Evolutionary conservation across 2,797 vertebrate genomes (phyloP).

Genomic region (Ambastaia sidthimunki): DNA sequence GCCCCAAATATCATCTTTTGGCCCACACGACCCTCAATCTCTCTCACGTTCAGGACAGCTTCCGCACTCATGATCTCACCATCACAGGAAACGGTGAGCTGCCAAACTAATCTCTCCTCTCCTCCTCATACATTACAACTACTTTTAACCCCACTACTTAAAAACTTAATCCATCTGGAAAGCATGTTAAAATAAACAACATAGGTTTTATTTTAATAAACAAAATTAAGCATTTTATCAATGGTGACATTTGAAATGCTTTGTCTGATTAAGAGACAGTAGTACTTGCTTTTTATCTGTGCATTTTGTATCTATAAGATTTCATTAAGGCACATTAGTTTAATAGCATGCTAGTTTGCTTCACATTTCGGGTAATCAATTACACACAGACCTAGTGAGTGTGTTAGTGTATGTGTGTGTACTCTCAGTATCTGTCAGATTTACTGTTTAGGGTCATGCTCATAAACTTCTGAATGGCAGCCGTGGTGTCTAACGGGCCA

Average conservation of each 20-base stretch:
- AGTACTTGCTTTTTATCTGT: background rate
- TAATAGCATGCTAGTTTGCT: slow-evolving; percentile 45
- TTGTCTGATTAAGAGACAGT: slow-evolving; percentile 3
- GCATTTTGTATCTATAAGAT: background rate
- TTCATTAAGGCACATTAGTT: too few relatives aligned
- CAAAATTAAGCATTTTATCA: background rate
- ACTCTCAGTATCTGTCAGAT: slow-evolving; percentile 24
- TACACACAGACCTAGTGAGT: slow-evolving; percentile 31
- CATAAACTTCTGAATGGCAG: slow-evolving; percentile 27
- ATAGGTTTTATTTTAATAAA: too few relatives aligned
- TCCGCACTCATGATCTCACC: slow-evolving; percentile 91
- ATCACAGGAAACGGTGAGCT: slow-evolving; percentile 86
- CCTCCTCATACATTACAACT: slow-evolving; percentile 5
- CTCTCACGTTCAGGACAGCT: slow-evolving; percentile 87
- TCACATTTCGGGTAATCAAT: slow-evolving; percentile 53
- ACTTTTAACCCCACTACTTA: slow-evolving; percentile 49
- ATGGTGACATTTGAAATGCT: background rate
- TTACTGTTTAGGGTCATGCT: slow-evolving; percentile 45
- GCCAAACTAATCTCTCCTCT: background rate
- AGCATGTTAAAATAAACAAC: too few relatives aligned
- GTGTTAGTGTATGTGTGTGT: slow-evolving; percentile 10
- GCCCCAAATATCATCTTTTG: slow-evolving; percentile 90
- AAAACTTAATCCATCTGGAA: slow-evolving; percentile 33
- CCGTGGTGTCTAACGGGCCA: slow-evolving; percentile 28
- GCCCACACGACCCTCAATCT: slow-evolving; percentile 86